phyloP scores from a whole-genome alignment of 2,888 invertebrate species.

The Leptopterna dolabrata region DNA sequence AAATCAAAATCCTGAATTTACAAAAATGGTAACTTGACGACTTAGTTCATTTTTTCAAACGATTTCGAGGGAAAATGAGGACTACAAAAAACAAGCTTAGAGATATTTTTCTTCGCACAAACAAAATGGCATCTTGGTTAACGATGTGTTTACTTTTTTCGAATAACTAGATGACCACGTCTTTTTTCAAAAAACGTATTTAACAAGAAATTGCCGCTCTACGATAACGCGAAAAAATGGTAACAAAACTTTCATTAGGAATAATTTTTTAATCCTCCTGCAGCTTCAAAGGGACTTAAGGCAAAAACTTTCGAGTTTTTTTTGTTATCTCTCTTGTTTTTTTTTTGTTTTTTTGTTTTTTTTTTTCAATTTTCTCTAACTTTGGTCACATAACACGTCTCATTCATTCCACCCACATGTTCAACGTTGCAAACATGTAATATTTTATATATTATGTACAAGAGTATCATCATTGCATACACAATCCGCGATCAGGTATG shows the following conservation, averaged over 20 bases:
- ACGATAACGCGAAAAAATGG: conserved; percentile 43
- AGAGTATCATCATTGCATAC: conserved; percentile 38
- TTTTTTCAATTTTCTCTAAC: conserved; percentile 25
- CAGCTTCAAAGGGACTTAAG: conserved; percentile 30
- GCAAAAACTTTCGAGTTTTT: conserved; percentile 14
- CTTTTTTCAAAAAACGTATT: background rate
- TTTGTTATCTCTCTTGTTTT: background rate
- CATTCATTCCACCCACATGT: conserved; percentile 13
- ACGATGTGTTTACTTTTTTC: conserved; percentile 35
- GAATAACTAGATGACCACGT: conserved; percentile 39
- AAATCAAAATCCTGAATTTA: conserved; percentile 15
- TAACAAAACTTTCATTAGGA: conserved; percentile 52
- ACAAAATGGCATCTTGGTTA: conserved; percentile 51
- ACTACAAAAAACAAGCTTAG: conserved; percentile 17
- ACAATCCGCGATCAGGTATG: conserved; percentile 24
- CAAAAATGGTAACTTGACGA: conserved; percentile 48
- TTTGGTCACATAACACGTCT: conserved; percentile 38
- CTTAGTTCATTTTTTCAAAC: conserved; percentile 42
- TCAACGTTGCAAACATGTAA: background rate
- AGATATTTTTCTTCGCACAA: conserved; percentile 19
- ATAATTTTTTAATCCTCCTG: conserved; percentile 30
- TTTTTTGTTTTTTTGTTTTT: background rate
- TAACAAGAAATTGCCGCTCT: conserved; percentile 22
- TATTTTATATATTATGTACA: conserved; percentile 39
- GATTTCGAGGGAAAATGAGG: conserved; percentile 24